Evolutionary conservation across 2,113 vertebrate genomes (phyloP), one percentile per base, ranked within the genome.

Genomic region (Hystrix brachyura): DNA sequence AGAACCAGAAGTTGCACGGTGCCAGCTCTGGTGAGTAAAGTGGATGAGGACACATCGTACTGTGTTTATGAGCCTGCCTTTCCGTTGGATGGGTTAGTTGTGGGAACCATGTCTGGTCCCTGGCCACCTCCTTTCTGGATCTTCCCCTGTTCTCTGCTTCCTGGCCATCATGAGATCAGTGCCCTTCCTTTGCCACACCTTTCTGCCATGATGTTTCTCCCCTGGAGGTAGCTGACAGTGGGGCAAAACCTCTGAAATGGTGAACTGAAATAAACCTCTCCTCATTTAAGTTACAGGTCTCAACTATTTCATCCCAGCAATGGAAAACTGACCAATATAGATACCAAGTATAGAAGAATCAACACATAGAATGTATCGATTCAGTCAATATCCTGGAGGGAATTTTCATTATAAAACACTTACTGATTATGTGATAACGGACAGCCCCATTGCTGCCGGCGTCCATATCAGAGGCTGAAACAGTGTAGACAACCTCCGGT

Each of bases 381-480:
- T 60, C 12, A 1, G 19, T 51, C 7, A 7, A 43, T 10, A 15
- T 46, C 43, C 3, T 38, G 76, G 18, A 1, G 7, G 13, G 3
- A 15, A 48, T 6, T 25, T 59, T 67, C 27, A 55, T 79, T 62
- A 81, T 46, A 80, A 69, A 32, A 34, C 67, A 97, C 98, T 99
- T 97, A 99, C 99, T 99, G 86, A 98, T 93, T 97, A 99, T 98
- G 90, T 98, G 98, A 97, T 99, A 99, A 79, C 94, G 98, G 69
- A 99, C 90, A 7, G 98, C 98, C 97, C 99, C 99, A 0, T 99
- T 99, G 84, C 95, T 97, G 38, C 98, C 99, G 27, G 98, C 94
- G 97, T 99, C 99, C 93, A 98, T 97, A 97, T 99, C 99, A 3
- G 97, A 98, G 92, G 99, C 99, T 96, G 82, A 94, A 23, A 98